Percentiles rank a stretch among this genome's conserved stretches.
These are phyloP conservation scores for Nothobranchius furzeri DNA, from an alignment of 2,113 vertebrate species.

Conservation along the genomic window DNA sequence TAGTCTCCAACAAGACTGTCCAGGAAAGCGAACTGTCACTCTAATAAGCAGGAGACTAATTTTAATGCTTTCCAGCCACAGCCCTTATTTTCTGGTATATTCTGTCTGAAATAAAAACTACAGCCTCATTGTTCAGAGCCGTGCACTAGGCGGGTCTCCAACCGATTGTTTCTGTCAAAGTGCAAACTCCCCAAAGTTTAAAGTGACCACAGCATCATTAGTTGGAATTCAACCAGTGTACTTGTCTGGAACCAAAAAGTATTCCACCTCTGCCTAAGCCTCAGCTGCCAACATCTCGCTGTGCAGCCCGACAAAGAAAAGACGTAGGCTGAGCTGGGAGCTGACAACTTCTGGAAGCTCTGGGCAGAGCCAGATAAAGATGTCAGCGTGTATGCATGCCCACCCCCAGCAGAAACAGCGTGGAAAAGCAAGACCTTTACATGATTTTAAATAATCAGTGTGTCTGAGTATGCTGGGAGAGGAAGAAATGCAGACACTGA, in stretches of 20 bases:
- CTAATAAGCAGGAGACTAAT: constrained; percentile 8
- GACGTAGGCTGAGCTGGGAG: constrained; percentile 26
- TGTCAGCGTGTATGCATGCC: constrained; percentile 36
- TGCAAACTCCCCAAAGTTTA: constrained; percentile 10
- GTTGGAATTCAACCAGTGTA: constrained; percentile 24
- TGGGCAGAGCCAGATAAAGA: constrained; percentile 58
- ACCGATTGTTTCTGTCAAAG: constrained; percentile 12
- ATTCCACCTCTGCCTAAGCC: constrained; percentile 6
- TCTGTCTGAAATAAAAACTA: constrained; percentile 25
- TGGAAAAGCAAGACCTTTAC: constrained; percentile 30
- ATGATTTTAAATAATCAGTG: constrained; percentile 25
- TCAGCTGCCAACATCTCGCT: constrained; percentile 22
- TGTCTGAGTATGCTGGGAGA: constrained; percentile 14
- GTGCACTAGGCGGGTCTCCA: constrained; percentile 17
- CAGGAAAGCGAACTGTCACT: neutral
- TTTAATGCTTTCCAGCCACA: constrained; percentile 13
- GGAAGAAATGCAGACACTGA: neutral
- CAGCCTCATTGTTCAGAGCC: constrained; percentile 53
- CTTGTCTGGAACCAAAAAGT: constrained; percentile 10
- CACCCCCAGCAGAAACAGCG: constrained; percentile 25
- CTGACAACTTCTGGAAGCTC: constrained; percentile 51
- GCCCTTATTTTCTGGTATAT: constrained; percentile 35
- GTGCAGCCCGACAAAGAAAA: constrained; percentile 35
- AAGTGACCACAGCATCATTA: constrained; percentile 15
- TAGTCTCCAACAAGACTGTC: too few relatives aligned